These are phyloP conservation scores for Lasioglossum leucozonium DNA, from an alignment of 2,888 invertebrate species.

Conservation along the genomic window DNA sequence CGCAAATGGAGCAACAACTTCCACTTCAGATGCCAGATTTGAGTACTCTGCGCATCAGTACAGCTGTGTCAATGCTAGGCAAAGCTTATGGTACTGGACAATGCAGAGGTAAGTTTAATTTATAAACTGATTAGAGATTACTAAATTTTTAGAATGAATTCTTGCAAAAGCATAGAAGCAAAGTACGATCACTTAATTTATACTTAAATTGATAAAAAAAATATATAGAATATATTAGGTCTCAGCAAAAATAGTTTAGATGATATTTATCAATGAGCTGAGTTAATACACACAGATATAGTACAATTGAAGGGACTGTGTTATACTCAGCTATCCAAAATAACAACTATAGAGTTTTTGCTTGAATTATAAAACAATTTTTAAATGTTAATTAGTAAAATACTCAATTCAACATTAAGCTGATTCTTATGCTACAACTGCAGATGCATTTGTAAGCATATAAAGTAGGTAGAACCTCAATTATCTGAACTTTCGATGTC, in stretches of 20 bases:
- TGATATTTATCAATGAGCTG: not conserved
- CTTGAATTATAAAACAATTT: not conserved
- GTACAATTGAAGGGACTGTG: not conserved
- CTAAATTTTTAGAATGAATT: not conserved
- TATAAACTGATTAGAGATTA: constrained; percentile 9
- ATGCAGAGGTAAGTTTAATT: constrained; percentile 82
- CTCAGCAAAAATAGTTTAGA: not conserved
- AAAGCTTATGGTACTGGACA: constrained; percentile 86
- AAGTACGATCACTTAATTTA: not conserved
- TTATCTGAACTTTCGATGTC: not conserved
- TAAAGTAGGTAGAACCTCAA: not conserved
- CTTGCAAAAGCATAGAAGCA: not conserved
- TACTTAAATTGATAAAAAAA: not conserved
- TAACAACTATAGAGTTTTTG: not conserved
- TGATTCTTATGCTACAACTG: not conserved
- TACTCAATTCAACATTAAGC: not conserved
- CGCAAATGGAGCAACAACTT: constrained; percentile 83
- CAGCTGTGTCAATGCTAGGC: constrained; percentile 86
- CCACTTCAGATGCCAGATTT: constrained; percentile 85
- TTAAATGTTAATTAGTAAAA: not conserved
- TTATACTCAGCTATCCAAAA: not conserved
- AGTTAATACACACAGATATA: not conserved
- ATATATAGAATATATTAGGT: not conserved
- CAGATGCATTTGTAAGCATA: not conserved
- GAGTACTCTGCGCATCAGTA: constrained; percentile 85